Evolutionary conservation across 2,113 vertebrate genomes (phyloP), one percentile per base, ranked within the genome.

Genomic region (Actinemys pallida): DNA sequence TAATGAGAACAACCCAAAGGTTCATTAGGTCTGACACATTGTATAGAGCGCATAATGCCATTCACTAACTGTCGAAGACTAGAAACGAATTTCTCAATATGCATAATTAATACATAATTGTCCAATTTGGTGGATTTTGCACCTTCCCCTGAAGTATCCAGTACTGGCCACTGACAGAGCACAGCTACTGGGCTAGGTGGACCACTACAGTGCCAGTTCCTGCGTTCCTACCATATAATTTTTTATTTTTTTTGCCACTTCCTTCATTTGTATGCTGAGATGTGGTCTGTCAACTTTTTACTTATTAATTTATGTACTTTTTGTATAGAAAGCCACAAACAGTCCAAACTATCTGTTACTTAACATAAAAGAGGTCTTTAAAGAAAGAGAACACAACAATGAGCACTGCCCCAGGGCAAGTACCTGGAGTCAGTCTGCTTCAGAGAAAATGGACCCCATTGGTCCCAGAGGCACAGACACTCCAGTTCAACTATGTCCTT

Each of bases 301-400:
- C 57, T 59, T 27, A 80, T 86, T 88, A 92, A 52, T 29, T 83
- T 86, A 31, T 12, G 2, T 50, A 8, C 39, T 62, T 86, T 85
- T 90, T 83, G 5, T 76, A 39, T 29, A 84, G 31, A 93, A 92
- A 90, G 22, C 2, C 39, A 83, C 53, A 20, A 84, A 59, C 65
- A 89, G 14, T 82, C 81, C 22, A 90, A 56, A 3, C 4, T 7
- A 14, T 81, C 17, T 57, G 3, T 52, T 92, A 89, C 85, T 45
- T 42, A 87, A 31, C 27, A 83, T 1, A 53, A 50, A 94, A 50
- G 49, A 65, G 35, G 6, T 65, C 17, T 20, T 54, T 8, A 4
- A 54, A 54, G 88, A 90, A 75, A 93, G 88, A 83, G 45, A 56
- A 90, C 95, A 78, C 1, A 39, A 56, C 75, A 72, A 87, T 35